These are phyloP conservation scores for Drosophila subpulchrella DNA, from an alignment of 1,140 invertebrate species.

Conservation along the genomic window DNA sequence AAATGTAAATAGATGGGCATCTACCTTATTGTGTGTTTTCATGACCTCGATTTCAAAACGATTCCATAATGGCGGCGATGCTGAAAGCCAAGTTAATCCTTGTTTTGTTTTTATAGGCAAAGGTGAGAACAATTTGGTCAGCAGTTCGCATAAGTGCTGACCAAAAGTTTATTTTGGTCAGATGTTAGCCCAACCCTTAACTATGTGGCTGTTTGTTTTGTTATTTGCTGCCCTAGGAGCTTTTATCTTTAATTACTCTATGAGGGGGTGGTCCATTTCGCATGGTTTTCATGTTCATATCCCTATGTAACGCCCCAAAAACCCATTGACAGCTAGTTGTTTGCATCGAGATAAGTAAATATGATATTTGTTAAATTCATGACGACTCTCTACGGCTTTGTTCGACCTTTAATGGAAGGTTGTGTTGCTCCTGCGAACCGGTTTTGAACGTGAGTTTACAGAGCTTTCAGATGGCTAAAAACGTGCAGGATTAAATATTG, in stretches of 20 bases:
- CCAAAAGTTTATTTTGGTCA: background rate
- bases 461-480: background rate
- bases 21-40: background rate
- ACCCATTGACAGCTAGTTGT: background rate
- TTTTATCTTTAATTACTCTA: background rate
- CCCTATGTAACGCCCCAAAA: background rate
- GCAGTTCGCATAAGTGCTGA: background rate
- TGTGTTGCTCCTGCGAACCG: background rate
- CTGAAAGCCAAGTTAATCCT: background rate
- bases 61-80: background rate
- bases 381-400: background rate
- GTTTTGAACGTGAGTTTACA: background rate
- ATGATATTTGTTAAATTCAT: background rate
- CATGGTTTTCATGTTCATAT: background rate
- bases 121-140: background rate
- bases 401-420: background rate
- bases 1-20: background rate
- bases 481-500: background rate
- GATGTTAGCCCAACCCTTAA: too few species aligned
- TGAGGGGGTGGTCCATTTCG: background rate
- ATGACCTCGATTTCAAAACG: background rate
- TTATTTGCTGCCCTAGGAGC: background rate
- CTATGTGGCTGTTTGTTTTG: background rate
- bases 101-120: background rate
- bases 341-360: conserved; percentile 3